phyloP scores from a whole-genome alignment of 2,113 vertebrate genomes.

The Puffinus mauretanicus region DNA sequence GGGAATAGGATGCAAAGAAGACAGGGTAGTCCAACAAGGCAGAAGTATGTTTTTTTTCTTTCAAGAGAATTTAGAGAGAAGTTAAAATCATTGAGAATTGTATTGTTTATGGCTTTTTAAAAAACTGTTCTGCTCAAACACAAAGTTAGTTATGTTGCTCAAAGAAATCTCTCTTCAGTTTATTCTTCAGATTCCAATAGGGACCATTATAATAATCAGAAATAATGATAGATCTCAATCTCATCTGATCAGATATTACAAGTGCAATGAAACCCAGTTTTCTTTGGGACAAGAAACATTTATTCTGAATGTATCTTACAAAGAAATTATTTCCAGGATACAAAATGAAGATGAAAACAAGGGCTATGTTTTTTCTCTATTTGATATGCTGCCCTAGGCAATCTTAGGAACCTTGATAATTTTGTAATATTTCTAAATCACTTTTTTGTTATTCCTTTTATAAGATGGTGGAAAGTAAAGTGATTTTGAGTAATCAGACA shows the following conservation, averaged over 20 bases:
- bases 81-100: background rate
- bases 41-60: background rate
- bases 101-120: background rate
- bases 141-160: background rate
- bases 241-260: background rate
- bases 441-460: background rate
- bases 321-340: background rate
- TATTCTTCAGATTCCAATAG: background rate
- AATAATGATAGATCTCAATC: background rate
- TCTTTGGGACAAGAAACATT: background rate
- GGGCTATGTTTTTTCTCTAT: background rate
- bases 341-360: background rate
- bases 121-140: background rate
- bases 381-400: background rate
- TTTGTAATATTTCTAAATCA: background rate
- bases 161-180: background rate
- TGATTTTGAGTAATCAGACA: background rate
- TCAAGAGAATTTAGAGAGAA: background rate
- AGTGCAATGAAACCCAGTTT: background rate
- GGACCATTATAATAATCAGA: background rate
- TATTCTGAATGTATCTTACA: background rate
- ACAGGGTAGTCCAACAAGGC: background rate
- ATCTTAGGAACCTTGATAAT: background rate
- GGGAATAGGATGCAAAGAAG: background rate
- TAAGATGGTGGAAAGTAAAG: background rate